These are phyloP conservation scores for Brachymystax lenok DNA, from an alignment of 2,797 vertebrate species.

Conservation along the genomic window DNA sequence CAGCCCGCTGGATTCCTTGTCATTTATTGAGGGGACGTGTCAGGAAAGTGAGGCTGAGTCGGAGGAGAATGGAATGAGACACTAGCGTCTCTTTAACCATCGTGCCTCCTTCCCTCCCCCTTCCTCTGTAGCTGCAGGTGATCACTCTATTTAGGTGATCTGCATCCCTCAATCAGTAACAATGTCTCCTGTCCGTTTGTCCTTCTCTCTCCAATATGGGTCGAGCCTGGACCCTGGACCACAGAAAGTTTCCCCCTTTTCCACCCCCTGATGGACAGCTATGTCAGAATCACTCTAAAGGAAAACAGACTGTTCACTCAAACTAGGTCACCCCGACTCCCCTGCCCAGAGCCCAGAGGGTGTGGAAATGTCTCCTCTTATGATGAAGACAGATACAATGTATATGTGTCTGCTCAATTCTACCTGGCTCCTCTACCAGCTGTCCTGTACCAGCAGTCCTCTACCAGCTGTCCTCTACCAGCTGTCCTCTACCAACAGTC, in stretches of 20 bases:
- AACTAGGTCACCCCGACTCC: conserved; percentile 34
- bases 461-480: too few species aligned
- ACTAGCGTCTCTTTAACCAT: neutral
- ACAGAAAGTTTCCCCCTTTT: conserved; percentile 33
- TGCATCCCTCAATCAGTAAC: neutral
- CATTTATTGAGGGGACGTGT: neutral
- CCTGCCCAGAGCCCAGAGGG: too few species aligned
- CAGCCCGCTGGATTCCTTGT: neutral
- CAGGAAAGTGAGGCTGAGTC: neutral
- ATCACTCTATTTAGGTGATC: neutral
- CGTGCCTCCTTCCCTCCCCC: neutral
- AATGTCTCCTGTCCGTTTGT: neutral
- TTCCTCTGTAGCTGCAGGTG: neutral
- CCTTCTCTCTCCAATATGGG: neutral
- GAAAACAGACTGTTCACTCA: conserved; percentile 36
- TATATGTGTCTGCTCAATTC: conserved; percentile 36
- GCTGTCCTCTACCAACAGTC: too few species aligned
- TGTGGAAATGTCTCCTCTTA: conserved; percentile 24
- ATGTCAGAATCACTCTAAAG: conserved; percentile 15
- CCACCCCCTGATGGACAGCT: neutral
- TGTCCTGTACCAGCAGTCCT: neutral
- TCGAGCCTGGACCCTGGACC: neutral
- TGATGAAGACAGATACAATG: conserved; percentile 54
- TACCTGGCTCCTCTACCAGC: neutral
- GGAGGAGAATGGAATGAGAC: neutral